A percentile compares a stretch with the other conserved stretches of the same genome.
These are phyloP conservation scores for Catalaphyllia jardinei DNA, from an alignment of 64 coral and sea anemone species.

Conservation along the genomic window DNA sequence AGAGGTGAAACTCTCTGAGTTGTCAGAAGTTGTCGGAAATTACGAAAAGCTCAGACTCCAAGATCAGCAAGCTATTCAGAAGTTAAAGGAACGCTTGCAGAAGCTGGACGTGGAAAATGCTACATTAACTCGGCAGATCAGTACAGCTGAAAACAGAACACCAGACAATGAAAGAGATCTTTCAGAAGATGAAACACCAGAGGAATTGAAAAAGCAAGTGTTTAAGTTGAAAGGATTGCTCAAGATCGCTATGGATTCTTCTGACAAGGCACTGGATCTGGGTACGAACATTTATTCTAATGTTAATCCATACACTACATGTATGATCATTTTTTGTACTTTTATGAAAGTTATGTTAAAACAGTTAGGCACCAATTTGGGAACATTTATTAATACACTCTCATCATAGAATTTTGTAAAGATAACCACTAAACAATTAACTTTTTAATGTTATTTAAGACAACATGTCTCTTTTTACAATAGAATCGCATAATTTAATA, in stretches of 20 bases:
- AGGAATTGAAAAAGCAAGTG: constrained; percentile 72
- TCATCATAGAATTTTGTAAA: too few relatives aligned
- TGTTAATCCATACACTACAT: too few relatives aligned
- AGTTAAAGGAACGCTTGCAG: constrained; percentile 90
- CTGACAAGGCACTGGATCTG: constrained; percentile 48
- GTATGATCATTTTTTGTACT: too few relatives aligned
- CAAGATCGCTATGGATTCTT: constrained; percentile 72
- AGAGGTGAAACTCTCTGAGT: constrained; percentile 94
- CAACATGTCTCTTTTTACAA: too few relatives aligned
- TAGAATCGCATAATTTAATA: too few relatives aligned
- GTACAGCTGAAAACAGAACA: constrained; percentile 32
- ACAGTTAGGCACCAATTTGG: too few relatives aligned
- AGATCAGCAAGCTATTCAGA: constrained; percentile 88
- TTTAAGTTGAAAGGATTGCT: constrained; percentile 75
- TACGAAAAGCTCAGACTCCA: constrained; percentile 90
- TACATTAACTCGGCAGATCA: constrained; percentile 53
- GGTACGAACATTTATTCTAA: constrained; percentile 37
- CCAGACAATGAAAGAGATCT: constrained; percentile 65
- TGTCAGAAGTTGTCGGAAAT: constrained; percentile 95
- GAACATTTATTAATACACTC: too few relatives aligned
- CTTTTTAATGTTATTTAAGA: too few relatives aligned
- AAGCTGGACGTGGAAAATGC: constrained; percentile 78
- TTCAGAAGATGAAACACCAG: constrained; percentile 39
- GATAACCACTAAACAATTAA: too few relatives aligned
- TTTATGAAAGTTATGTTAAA: too few relatives aligned